Evolutionary conservation across 2,888 invertebrate genomes (phyloP).

Genomic region (Cheilosia scutellata): DNA sequence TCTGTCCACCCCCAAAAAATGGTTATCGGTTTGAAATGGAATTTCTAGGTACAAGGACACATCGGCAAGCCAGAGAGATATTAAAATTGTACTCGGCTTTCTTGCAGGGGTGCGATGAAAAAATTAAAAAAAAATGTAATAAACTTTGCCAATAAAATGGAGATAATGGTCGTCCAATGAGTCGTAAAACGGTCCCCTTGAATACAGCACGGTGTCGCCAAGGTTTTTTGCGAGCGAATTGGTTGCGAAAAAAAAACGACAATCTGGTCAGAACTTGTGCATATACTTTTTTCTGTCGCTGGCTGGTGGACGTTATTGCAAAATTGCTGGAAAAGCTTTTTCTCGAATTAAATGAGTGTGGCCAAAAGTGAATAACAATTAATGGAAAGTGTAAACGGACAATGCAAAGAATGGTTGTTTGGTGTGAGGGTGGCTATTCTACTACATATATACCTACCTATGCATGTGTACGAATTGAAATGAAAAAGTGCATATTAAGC

Average conservation of each 20-base stretch:
- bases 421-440: not conserved
- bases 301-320: conserved; percentile 46
- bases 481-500: not conserved
- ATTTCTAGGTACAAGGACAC: conserved; percentile 61
- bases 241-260: conserved; percentile 13
- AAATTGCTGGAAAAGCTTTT: conserved; percentile 60
- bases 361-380: conserved; percentile 57
- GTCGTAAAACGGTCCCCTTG: conserved; percentile 72
- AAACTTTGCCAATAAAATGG: conserved; percentile 75
- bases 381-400: conserved; percentile 47
- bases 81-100: conserved; percentile 60
- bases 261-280: conserved; percentile 35
- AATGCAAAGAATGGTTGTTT: not conserved
- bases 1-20: conserved; percentile 57
- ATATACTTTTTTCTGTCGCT: conserved; percentile 42
- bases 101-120: conserved; percentile 62
- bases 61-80: conserved; percentile 48
- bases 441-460: not conserved
- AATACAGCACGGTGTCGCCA: conserved; percentile 73
- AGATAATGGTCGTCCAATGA: conserved; percentile 75
- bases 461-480: not conserved
- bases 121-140: conserved; percentile 57
- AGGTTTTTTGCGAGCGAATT: conserved; percentile 48
- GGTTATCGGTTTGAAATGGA: conserved; percentile 73
- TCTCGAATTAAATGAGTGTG: conserved; percentile 61